Conservation (phyloP, 2,113 vertebrate species). For the Heptranchias perlo region DNA sequence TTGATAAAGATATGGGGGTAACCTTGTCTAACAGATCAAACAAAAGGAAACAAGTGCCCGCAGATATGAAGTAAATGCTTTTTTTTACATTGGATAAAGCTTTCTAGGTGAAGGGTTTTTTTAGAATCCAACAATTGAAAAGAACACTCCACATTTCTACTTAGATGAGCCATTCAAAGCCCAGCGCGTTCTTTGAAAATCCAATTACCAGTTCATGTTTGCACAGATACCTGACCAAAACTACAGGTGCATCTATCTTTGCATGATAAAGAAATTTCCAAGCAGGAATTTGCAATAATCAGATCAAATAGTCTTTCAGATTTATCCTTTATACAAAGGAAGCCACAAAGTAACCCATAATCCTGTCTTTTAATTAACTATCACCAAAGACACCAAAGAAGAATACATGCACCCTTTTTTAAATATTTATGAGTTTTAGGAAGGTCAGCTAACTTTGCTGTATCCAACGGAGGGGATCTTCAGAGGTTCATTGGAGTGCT, state of each 20-base stretch:
- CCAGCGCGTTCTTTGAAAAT: background rate
- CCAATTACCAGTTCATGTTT: background rate
- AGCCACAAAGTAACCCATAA: slow-evolving; percentile 23
- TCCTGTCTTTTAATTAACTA: slow-evolving; percentile 2
- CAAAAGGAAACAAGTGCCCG: background rate
- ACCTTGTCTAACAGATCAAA: background rate
- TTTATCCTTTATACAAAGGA: background rate
- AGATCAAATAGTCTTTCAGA: slow-evolving; percentile 33
- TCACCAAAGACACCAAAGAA: background rate
- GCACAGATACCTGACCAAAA: background rate
- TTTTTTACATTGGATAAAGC: background rate
- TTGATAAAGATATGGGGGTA: too few relatives aligned
- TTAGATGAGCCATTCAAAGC: background rate
- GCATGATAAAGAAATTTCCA: slow-evolving; percentile 9
- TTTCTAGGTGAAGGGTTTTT: background rate
- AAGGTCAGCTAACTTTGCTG: background rate
- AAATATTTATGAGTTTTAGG: slow-evolving; percentile 13
- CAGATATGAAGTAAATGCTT: background rate
- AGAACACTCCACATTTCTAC: background rate
- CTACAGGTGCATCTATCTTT: slow-evolving; percentile 29
- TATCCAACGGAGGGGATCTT: background rate
- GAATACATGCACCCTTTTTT: background rate
- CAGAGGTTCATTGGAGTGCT: background rate
- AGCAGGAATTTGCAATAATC: background rate
- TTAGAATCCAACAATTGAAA: background rate